phyloP scores from a whole-genome alignment of 2,888 invertebrate species.

The Podotricha telesiphe region DNA sequence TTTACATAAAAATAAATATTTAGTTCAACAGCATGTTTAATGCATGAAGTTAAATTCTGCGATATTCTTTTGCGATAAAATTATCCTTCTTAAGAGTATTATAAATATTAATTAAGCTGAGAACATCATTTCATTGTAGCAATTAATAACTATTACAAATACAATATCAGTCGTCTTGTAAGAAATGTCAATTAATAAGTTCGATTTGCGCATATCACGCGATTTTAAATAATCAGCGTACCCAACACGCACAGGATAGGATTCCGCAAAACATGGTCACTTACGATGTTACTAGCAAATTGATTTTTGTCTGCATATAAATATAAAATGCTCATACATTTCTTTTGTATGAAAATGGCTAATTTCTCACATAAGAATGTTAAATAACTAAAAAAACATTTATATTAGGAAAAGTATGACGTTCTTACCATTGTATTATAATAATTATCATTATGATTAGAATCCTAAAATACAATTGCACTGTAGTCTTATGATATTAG shows the following conservation, averaged over 20 bases:
- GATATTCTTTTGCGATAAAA: not conserved
- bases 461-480: not conserved
- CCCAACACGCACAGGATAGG: not conserved
- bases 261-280: not conserved
- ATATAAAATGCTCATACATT: too few relatives aligned
- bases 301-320: not conserved
- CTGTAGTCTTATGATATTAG: not conserved
- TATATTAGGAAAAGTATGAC: too few relatives aligned
- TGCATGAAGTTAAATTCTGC: not conserved
- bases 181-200: conserved; percentile 23
- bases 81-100: not conserved
- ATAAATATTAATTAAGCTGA: conserved; percentile 13
- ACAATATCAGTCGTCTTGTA: conserved; percentile 23
- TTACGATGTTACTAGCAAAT: not conserved
- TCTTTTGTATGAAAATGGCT: too few relatives aligned
- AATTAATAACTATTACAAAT: conserved; percentile 17
- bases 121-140: conserved; percentile 5
- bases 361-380: too few relatives aligned
- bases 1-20: not conserved
- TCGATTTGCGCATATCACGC: conserved; percentile 29
- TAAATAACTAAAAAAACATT: too few relatives aligned
- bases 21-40: not conserved
- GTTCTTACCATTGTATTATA: not conserved
- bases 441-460: not conserved
- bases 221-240: conserved; percentile 14